These are phyloP conservation scores for Cybosia mesomella DNA, from an alignment of 2,888 invertebrate species.

Conservation along the genomic window DNA sequence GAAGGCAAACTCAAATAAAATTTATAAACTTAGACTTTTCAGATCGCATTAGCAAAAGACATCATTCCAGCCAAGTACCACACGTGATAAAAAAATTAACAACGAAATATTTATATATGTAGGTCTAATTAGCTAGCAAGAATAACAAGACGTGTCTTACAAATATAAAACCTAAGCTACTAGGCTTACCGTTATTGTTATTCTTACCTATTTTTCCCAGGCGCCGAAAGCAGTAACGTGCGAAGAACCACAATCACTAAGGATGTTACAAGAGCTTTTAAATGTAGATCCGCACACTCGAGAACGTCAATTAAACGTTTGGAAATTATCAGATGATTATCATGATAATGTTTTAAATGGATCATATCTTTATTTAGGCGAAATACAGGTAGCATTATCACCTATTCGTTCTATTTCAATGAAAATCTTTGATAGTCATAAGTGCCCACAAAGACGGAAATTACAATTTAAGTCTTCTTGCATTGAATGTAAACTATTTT, in stretches of 20 bases:
- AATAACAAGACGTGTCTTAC: background rate
- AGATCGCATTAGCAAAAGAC: too few relatives aligned
- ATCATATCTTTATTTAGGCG: slow-evolving; percentile 94
- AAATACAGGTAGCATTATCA: slow-evolving; percentile 87
- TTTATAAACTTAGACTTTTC: too few relatives aligned
- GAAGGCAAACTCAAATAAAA: too few relatives aligned
- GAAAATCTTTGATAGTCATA: too few relatives aligned
- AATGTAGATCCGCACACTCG: slow-evolving; percentile 90
- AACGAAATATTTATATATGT: too few relatives aligned
- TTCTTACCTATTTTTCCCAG: background rate
- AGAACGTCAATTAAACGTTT: slow-evolving; percentile 94
- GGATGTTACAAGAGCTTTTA: slow-evolving; percentile 47
- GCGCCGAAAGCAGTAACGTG: slow-evolving; percentile 83
- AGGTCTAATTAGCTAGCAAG: too few relatives aligned
- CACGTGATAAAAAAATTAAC: too few relatives aligned
- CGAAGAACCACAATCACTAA: slow-evolving; percentile 13
- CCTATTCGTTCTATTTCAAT: background rate
- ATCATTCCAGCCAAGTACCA: too few relatives aligned
- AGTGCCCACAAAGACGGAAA: too few relatives aligned
- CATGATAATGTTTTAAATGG: slow-evolving; percentile 95
- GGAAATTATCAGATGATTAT: slow-evolving; percentile 93
- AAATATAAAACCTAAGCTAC: background rate
- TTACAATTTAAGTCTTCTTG: background rate
- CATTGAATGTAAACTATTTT: background rate
- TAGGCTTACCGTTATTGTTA: background rate